Evolutionary conservation across 35 echinoderm and acorn worm species (phyloP).

Genomic region (Ophioderma brevispina): DNA sequence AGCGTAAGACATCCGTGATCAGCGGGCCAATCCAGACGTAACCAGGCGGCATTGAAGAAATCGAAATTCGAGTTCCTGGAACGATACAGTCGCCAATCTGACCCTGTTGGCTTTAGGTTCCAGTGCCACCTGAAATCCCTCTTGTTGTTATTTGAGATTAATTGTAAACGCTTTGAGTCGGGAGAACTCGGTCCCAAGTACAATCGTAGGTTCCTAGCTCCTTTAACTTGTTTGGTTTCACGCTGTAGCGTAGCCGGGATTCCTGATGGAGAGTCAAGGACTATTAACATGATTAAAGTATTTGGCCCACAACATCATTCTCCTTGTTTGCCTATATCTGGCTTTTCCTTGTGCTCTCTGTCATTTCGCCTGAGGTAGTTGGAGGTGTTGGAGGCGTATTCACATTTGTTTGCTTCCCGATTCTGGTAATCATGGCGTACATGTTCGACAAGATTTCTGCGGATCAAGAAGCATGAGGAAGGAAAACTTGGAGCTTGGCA

Average conservation of each 20-base stretch:
- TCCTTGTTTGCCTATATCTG: conserved; percentile 95
- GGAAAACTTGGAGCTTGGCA: conserved; percentile 70
- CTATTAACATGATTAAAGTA: conserved; percentile 83
- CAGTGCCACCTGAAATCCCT: conserved; percentile 87
- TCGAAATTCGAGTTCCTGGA: conserved; percentile 95
- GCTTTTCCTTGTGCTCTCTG: conserved; percentile 76
- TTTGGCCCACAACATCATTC: conserved; percentile 84
- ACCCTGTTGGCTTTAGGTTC: conserved; percentile 96
- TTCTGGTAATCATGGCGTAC: conserved; percentile 87
- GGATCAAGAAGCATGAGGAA: conserved; percentile 70
- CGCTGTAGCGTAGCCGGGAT: conserved; percentile 83
- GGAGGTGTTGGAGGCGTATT: conserved; percentile 83
- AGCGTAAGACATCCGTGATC: conserved; percentile 63
- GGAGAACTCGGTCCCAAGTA: conserved; percentile 89
- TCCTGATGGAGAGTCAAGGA: conserved; percentile 57
- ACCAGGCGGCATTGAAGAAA: conserved; percentile 75
- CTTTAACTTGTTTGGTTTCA: conserved; percentile 89
- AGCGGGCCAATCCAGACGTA: conserved; percentile 62
- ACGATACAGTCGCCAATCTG: conserved; percentile 94
- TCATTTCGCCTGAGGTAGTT: conserved; percentile 74
- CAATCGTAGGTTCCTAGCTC: conserved; percentile 75
- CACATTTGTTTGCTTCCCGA: conserved; percentile 90
- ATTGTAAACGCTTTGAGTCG: conserved; percentile 75
- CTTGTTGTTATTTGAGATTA: conserved; percentile 85
- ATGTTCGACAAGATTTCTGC: conserved; percentile 96